phyloP scores from a whole-genome alignment of 92 coral and sea anemone genomes.

The Zoanthus sociatus region DNA sequence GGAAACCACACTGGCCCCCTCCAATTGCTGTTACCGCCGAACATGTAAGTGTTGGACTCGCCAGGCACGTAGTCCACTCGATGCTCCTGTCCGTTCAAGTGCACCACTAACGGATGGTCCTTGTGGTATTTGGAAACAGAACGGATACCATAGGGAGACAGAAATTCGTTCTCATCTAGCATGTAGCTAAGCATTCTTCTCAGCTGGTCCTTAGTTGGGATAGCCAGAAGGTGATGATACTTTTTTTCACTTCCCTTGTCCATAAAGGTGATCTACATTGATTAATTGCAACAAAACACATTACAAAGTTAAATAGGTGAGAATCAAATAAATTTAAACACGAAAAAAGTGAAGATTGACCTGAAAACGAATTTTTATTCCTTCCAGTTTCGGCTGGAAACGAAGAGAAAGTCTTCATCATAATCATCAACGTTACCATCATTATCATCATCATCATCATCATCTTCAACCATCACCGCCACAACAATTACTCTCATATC shows the following conservation, averaged over 20 bases:
- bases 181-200: conserved; percentile 81
- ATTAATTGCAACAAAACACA: background rate
- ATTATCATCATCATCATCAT: no score
- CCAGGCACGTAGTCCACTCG: conserved; percentile 95
- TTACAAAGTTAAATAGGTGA: background rate
- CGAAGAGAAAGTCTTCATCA: no score
- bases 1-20: conserved; percentile 98
- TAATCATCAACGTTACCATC: no score
- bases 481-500: no score
- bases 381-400: no score
- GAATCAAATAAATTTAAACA: background rate
- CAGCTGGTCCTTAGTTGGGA: conserved; percentile 94
- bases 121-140: conserved; percentile 92
- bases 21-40: conserved; percentile 99
- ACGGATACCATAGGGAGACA: conserved; percentile 96
- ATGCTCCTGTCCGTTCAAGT: conserved; percentile 73
- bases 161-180: conserved; percentile 94
- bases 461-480: no score
- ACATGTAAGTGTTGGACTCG: conserved; percentile 92
- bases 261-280: conserved; percentile 81
- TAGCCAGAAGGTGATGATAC: conserved; percentile 89
- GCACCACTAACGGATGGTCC: conserved; percentile 80
- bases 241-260: conserved; percentile 72
- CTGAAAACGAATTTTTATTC: no score
- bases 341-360: no score